Base-by-base conservation (phyloP, 2,888 invertebrate genomes). In the Conops quadrifasciatus region DNA sequence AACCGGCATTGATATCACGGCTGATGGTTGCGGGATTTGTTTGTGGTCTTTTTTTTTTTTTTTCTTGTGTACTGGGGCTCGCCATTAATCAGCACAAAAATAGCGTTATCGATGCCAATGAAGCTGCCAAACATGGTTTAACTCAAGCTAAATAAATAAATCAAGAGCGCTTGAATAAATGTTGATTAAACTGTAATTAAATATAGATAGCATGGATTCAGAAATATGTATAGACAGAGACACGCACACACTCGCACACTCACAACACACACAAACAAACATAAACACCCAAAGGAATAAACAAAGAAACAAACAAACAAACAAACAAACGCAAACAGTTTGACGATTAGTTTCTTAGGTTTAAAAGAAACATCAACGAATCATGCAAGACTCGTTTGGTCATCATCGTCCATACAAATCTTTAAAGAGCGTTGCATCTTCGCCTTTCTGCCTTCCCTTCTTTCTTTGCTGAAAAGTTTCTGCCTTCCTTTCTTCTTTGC, bases 121-220 rank as follows among this genome's bases (percentile, higher is more conserved):
- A 60, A 43, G 67, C 49, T 67, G 60, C 67, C 67, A 67, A 67
- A 67, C 67, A 60, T 26, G 67, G 67, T 49, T 59, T 67, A 67
- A 67, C 59, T 60, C 67, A 53, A 60, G 67, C 60, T 67, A 67
- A 67, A 67, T 67, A 67, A 67, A 67, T 67, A 67, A 67, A 67
- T 67, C 67, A 67, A 53, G 59, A 47, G 67, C 60, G 60, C 47
- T 59, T 60, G 49, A 47, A 30, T 67, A 65, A 67, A 59, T 47
- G 67, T 49, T 67, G 67, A 67, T 67, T 67, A 59, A 67, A 59
- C 47, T 59, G 67, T 59, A 67, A 67, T 67, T 67, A 67, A 67
- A 49, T 47, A n/a, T n/a, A n/a, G n/a, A n/a, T n/a, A 45, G 67
- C 59, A 67, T n/a, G 56, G 43, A 24, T 30, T 47, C 62, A 19